Conservation (phyloP, 2,113 vertebrate genomes). For the Gallinago undulata region DNA sequence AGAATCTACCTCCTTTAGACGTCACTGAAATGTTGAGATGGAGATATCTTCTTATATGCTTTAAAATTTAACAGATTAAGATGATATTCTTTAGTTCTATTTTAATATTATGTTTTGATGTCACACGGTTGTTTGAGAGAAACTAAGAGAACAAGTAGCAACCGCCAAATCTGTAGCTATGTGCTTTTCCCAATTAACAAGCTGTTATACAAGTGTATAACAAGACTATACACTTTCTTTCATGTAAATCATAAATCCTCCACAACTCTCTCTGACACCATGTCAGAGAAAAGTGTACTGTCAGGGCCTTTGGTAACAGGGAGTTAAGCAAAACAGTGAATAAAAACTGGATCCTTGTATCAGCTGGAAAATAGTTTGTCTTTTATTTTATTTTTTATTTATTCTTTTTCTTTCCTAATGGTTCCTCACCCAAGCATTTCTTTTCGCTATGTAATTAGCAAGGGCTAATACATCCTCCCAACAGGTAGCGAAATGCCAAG, state of each 20-base stretch:
- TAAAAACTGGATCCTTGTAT: neutral
- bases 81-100: neutral
- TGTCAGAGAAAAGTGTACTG: neutral
- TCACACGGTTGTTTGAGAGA: neutral
- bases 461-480: neutral
- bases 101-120: neutral
- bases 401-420: neutral
- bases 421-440: neutral
- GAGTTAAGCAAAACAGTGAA: neutral
- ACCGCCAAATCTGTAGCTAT: neutral
- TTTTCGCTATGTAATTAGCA: neutral
- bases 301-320: neutral
- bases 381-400: neutral
- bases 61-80: neutral
- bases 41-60: neutral
- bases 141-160: neutral
- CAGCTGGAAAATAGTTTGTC: neutral
- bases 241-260: neutral
- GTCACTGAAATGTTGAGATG: neutral
- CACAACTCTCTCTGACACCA: neutral
- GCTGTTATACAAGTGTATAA: neutral
- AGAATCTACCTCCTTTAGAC: neutral
- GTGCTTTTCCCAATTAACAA: neutral
- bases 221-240: neutral
- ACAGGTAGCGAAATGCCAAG: neutral